Evolutionary conservation across 1,140 invertebrate genomes (phyloP).

Genomic region (Araneus ventricosus): DNA sequence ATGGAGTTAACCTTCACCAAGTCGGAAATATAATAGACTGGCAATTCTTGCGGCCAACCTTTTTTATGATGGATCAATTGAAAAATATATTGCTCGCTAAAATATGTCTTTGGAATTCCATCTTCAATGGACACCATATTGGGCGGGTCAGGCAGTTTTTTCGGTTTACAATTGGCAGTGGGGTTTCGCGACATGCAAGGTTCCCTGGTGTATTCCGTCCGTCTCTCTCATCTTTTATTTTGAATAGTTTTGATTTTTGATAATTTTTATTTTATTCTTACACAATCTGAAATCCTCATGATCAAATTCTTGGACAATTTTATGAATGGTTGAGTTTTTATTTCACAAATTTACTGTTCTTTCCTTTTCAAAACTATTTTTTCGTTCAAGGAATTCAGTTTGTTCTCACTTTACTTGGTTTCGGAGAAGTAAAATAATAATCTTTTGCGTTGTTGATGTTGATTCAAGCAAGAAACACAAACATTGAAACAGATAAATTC

Average conservation of each 20-base stretch:
- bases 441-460: too few relatives aligned
- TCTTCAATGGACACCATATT: conserved; percentile 51
- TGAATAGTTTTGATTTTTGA: conserved; percentile 1
- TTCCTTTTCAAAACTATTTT: too few relatives aligned
- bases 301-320: conserved; percentile 43
- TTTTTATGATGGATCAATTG: neutral
- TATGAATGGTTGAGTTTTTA: conserved; percentile 6
- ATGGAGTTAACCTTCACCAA: conserved; percentile 39
- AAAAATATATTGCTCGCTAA: conserved; percentile 49
- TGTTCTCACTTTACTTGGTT: too few relatives aligned
- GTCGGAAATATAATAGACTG: conserved; percentile 37
- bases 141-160: neutral
- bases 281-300: neutral
- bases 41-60: conserved; percentile 28
- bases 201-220: conserved; percentile 2
- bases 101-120: conserved; percentile 65
- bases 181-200: conserved; percentile 6
- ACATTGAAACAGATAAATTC: too few relatives aligned
- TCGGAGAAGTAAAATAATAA: too few relatives aligned
- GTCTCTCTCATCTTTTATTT: neutral
- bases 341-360: too few relatives aligned
- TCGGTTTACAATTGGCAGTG: conserved; percentile 6
- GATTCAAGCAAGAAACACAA: too few relatives aligned
- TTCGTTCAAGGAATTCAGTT: too few relatives aligned
- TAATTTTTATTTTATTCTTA: neutral